Conservation (phyloP, 2,888 invertebrate genomes). For the Poecilus cupreus region DNA sequence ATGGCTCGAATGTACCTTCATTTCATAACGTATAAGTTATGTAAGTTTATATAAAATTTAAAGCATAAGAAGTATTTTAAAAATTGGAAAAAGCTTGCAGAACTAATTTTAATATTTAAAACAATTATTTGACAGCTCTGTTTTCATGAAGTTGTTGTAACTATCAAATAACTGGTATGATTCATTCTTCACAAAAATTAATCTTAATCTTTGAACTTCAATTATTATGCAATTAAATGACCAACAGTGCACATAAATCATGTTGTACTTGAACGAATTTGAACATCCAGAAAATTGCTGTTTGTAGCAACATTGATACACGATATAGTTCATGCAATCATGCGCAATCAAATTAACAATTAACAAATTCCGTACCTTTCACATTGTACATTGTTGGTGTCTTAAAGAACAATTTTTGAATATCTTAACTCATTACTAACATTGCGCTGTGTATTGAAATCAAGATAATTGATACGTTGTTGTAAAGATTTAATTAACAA, state of each 20-base stretch:
- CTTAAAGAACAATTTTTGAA: background rate
- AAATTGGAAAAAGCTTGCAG: no score
- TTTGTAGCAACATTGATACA: background rate
- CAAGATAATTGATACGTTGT: background rate
- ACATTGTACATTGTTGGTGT: slow-evolving; percentile 41
- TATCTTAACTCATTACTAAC: background rate
- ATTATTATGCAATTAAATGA: background rate
- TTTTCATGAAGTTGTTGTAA: no score
- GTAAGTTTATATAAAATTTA: no score
- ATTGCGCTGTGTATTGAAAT: slow-evolving; percentile 3
- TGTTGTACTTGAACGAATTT: background rate
- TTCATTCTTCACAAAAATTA: no score
- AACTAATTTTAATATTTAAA: no score
- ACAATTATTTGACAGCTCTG: no score
- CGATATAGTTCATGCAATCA: background rate
- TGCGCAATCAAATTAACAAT: slow-evolving; percentile 38
- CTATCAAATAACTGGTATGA: no score
- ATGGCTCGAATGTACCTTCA: no score
- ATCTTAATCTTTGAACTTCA: background rate
- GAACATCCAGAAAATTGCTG: background rate
- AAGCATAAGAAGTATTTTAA: no score
- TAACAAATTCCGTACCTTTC: slow-evolving; percentile 51
- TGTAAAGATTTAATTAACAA: background rate
- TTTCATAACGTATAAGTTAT: no score
- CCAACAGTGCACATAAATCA: background rate